A percentile compares a stretch with the other conserved stretches of the same genome.
Conservation (phyloP, 2,888 invertebrate genomes). For the Tridacna gigas region DNA sequence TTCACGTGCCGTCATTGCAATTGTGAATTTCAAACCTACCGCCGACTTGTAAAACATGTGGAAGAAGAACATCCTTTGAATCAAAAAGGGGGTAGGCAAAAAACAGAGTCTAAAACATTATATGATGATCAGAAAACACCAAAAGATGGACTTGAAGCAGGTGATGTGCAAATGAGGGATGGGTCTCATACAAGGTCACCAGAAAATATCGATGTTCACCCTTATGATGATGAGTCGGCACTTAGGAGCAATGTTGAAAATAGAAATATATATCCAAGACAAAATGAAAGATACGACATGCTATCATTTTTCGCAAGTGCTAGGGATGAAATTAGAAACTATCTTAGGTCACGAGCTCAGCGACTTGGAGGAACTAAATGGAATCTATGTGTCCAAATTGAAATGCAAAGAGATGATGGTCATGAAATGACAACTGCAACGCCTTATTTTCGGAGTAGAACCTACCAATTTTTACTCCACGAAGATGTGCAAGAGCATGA, state of each 20-base stretch:
- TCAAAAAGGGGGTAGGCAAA: conserved; percentile 13
- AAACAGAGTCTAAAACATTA: not conserved
- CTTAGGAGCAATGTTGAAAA: conserved; percentile 25
- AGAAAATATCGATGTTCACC: not conserved
- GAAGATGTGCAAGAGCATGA: conserved; percentile 35
- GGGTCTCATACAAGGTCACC: not conserved
- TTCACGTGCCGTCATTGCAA: conserved; percentile 28
- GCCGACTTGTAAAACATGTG: conserved; percentile 17
- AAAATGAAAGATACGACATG: conserved; percentile 41
- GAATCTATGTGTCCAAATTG: conserved; percentile 54
- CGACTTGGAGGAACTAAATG: conserved; percentile 44
- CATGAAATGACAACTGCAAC: conserved; percentile 26
- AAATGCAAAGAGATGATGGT: conserved; percentile 49
- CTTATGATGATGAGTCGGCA: conserved; percentile 23
- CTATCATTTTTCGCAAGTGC: conserved; percentile 38
- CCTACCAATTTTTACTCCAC: conserved; percentile 14
- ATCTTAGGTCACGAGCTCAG: conserved; percentile 3
- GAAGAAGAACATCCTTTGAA: conserved; percentile 11
- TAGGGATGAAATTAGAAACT: conserved; percentile 9
- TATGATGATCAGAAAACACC: conserved; percentile 5
- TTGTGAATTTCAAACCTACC: conserved; percentile 1
- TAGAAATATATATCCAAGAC: conserved; percentile 28
- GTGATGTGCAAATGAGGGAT: not conserved
- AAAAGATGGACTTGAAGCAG: not conserved
- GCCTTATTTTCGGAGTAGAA: conserved; percentile 39